These are phyloP conservation scores for Heterochromis multidens DNA, from an alignment of 2,113 vertebrate genomes.

Conservation along the genomic window DNA sequence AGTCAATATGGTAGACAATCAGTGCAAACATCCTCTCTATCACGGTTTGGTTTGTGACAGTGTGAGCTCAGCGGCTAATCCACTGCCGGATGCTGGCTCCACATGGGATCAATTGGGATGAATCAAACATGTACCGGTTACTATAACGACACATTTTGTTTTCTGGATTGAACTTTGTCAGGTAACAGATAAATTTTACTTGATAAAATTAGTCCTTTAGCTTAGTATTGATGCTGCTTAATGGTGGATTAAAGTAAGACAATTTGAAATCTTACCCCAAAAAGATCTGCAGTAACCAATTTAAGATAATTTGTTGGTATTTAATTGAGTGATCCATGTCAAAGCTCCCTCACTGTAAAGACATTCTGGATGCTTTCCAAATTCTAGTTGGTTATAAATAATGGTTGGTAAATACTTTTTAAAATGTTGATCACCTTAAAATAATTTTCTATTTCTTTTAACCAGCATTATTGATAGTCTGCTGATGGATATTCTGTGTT, in stretches of 20 bases:
- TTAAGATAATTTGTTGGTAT: not conserved
- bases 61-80: slow-evolving; percentile 27
- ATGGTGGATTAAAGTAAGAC: not conserved
- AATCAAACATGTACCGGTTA: not conserved
- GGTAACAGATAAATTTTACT: not conserved
- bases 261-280: not conserved
- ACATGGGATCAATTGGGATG: slow-evolving; percentile 18
- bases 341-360: not conserved
- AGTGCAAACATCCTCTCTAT: slow-evolving; percentile 39
- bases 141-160: not conserved
- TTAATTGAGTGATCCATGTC: not conserved
- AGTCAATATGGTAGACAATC: slow-evolving; percentile 79
- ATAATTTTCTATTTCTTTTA: not conserved
- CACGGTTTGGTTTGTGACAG: slow-evolving; percentile 14
- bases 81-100: slow-evolving; percentile 2
- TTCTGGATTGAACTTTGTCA: not conserved
- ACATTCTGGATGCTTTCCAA: too few species aligned
- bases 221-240: not conserved
- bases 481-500: not conserved
- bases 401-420: not conserved
- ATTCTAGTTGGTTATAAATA: not conserved
- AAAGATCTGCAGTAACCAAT: not conserved
- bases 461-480: not conserved
- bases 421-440: not conserved
- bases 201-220: not conserved